Conservation (phyloP, 2,113 vertebrate species). For the Anolis carolinensis region DNA sequence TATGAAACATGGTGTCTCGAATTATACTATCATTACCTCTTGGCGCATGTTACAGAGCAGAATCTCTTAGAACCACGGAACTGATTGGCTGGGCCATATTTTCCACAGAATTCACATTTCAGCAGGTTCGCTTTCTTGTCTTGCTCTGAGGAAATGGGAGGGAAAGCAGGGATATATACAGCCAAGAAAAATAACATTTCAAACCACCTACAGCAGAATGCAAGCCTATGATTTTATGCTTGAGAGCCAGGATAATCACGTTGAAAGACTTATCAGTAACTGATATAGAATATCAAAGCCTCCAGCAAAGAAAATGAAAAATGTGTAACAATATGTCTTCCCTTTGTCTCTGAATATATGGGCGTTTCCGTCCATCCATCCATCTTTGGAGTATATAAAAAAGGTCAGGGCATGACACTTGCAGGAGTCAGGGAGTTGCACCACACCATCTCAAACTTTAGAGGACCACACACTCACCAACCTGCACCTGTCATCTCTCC, state of each 20-base stretch:
- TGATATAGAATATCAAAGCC: neutral
- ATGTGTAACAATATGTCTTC: too few relatives aligned
- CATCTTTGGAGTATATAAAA: too few relatives aligned
- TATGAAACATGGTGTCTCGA: neutral
- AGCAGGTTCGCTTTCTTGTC: constrained; percentile 81
- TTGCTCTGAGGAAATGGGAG: constrained; percentile 76
- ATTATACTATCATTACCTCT: constrained; percentile 81
- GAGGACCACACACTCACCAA: too few relatives aligned
- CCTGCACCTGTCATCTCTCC: too few relatives aligned
- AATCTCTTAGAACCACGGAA: constrained; percentile 97
- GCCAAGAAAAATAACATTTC: constrained; percentile 2
- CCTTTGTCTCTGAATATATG: too few relatives aligned
- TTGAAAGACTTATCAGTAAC: neutral
- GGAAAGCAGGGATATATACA: constrained; percentile 39
- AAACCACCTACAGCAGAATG: neutral
- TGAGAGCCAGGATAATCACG: neutral
- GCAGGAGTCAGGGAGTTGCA: too few relatives aligned
- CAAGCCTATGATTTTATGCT: neutral
- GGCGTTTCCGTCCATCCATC: too few relatives aligned
- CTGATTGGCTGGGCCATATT: constrained; percentile 89
- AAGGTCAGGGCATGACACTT: too few relatives aligned
- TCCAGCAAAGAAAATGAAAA: neutral
- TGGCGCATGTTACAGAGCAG: constrained; percentile 96
- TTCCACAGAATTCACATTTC: constrained; percentile 96
- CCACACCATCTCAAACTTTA: too few relatives aligned